phyloP scores from a whole-genome alignment of 2,888 invertebrate species.

The Cyclophora punctaria region DNA sequence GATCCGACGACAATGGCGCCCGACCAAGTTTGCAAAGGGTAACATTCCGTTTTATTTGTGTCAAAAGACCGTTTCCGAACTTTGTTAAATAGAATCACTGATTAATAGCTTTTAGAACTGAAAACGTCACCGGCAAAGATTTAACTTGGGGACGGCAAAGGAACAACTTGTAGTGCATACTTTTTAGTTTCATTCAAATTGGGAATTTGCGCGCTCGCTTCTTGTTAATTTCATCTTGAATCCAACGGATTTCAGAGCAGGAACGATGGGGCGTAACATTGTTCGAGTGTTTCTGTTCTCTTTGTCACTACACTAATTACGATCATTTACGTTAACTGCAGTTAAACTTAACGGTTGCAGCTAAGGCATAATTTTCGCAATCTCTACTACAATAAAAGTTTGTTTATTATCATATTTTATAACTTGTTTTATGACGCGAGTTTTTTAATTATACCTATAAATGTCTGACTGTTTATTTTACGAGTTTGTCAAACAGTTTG shows the following conservation, averaged over 20 bases:
- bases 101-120: constrained; percentile 35
- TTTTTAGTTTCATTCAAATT: constrained; percentile 20
- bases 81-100: constrained; percentile 38
- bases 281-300: constrained; percentile 13
- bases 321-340: constrained; percentile 1
- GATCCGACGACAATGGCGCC: constrained; percentile 33
- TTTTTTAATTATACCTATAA: too few relatives aligned
- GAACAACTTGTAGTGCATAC: constrained; percentile 23
- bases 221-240: constrained; percentile 17
- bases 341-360: too few relatives aligned
- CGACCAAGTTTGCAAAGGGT: constrained; percentile 26
- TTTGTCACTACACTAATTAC: constrained; percentile 9
- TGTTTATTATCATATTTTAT: too few relatives aligned
- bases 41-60: constrained; percentile 37
- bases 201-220: constrained; percentile 13
- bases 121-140: constrained; percentile 31
- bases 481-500: too few relatives aligned
- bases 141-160: constrained; percentile 29
- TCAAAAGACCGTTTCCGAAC: constrained; percentile 33
- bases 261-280: constrained; percentile 13
- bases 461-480: too few relatives aligned
- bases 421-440: too few relatives aligned
- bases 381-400: not conserved
- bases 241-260: constrained; percentile 19
- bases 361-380: not conserved